Evolutionary conservation across 1,140 invertebrate genomes (phyloP).

Genomic region (Chironomus striatipennis): DNA sequence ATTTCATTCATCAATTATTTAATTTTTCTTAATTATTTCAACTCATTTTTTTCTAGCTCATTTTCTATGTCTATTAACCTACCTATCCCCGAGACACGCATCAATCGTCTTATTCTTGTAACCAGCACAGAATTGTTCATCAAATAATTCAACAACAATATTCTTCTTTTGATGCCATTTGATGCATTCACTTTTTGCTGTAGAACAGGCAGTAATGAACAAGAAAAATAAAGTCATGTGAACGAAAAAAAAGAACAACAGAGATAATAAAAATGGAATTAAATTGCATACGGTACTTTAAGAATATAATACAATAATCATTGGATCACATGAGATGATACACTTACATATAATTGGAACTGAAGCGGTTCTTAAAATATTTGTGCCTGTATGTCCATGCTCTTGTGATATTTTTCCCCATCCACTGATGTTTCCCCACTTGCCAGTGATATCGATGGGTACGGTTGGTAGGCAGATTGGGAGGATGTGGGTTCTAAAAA

Average conservation of each 20-base stretch:
- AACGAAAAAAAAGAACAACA: neutral
- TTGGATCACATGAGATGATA: neutral
- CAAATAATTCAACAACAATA: slow-evolving; percentile 57
- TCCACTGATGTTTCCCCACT: slow-evolving; percentile 65
- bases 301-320: neutral
- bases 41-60: no score
- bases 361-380: slow-evolving; percentile 65
- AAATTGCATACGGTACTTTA: neutral
- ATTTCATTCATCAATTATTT: no score
- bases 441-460: slow-evolving; percentile 45
- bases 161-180: slow-evolving; percentile 70
- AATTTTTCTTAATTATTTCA: no score
- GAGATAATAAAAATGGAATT: neutral
- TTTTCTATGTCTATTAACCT: slow-evolving; percentile 25
- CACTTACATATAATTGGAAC: slow-evolving; percentile 66
- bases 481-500: slow-evolving; percentile 55
- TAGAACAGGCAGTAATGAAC: neutral
- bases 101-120: slow-evolving; percentile 73
- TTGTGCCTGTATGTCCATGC: slow-evolving; percentile 64
- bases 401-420: slow-evolving; percentile 79
- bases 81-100: slow-evolving; percentile 59
- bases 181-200: slow-evolving; percentile 50
- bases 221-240: neutral
- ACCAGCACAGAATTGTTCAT: slow-evolving; percentile 78
- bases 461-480: slow-evolving; percentile 67